These are phyloP conservation scores for Serrognathus titanus DNA, from an alignment of 2,888 invertebrate genomes.

Conservation along the genomic window DNA sequence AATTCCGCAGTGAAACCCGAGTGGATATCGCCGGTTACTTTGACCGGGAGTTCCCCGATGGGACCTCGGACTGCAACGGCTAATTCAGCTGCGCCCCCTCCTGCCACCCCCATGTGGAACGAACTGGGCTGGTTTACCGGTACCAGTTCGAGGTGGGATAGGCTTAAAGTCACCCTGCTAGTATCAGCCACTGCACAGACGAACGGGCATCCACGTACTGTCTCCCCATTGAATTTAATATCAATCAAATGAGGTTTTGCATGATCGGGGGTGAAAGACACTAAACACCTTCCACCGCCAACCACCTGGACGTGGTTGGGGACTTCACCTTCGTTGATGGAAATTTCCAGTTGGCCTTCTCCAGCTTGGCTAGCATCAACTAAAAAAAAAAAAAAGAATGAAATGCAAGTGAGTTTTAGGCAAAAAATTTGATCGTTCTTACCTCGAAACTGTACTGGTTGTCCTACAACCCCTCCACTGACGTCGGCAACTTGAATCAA, in stretches of 20 bases:
- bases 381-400: constrained; percentile 48
- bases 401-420: not conserved
- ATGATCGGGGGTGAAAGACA: constrained; percentile 90
- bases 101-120: constrained; percentile 76
- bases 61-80: constrained; percentile 89
- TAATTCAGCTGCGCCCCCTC: constrained; percentile 74
- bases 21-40: constrained; percentile 84
- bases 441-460: constrained; percentile 96
- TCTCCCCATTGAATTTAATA: constrained; percentile 94
- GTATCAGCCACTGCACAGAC: constrained; percentile 81
- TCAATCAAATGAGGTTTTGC: constrained; percentile 90
- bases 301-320: constrained; percentile 98
- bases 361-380: constrained; percentile 98
- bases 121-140: constrained; percentile 78
- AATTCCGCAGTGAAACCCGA: constrained; percentile 89
- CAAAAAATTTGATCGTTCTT: constrained; percentile 28
- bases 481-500: constrained; percentile 93
- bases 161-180: constrained; percentile 69
- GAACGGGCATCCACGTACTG: constrained; percentile 87
- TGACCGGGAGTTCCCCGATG: constrained; percentile 79
- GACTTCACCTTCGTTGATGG: constrained; percentile 98
- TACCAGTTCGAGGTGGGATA: constrained; percentile 76
- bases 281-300: constrained; percentile 90
- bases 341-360: constrained; percentile 98
- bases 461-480: constrained; percentile 89